Base-by-base conservation (phyloP, 2,113 vertebrate species). In the Rynchops niger region DNA sequence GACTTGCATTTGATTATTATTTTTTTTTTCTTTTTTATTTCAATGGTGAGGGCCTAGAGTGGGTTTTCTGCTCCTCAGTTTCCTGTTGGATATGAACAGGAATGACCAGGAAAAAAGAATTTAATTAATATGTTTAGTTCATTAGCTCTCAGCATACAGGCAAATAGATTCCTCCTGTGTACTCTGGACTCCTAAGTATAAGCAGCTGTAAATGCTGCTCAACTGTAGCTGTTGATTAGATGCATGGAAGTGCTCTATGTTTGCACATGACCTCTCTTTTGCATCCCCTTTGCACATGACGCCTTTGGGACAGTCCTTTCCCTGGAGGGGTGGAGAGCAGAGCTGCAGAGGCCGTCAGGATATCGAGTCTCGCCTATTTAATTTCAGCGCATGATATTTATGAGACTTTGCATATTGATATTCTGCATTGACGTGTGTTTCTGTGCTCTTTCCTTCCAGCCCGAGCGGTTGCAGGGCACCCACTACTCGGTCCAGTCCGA, bases 401-500 rank as follows among this genome's bases (percentile, higher is more conserved):
- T 18, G n/a, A 20, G n/a, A 20, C 50, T 47, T 29, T 32, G 20
- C 2, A 0, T 40, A 0, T 29, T 6, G 32, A 30, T 20, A 2
- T 17, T 26, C 23, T 5, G 15, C 7, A 7, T 47, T 56, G 9
- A 3, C 1, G 5, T 23, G 19, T 15, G 6, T 34, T 36, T 58
- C 34, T 77, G 20, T 23, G 26, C 2, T 71, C 95, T 95, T 15
- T 36, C 93, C 97, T 92, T 89, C 88, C 98, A 99, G 99, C 99
- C 99, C 26, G 99, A 99, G 98, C 99, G 99, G 94, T 98, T 99
- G 98, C 99, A 99, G 97, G 99, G 99, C 97, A 99, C 99, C 17
- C 99, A 99, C 98, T 99, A 99, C 97, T 99, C 99, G 0, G 99
- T 99, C 95, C 99, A 99, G 98, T 99, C 99, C 3, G 99, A 99